A percentile compares a stretch with the other conserved stretches of the same genome.
phyloP scores from a whole-genome alignment of 2,113 vertebrate genomes.

The Atlantisia rogersi region DNA sequence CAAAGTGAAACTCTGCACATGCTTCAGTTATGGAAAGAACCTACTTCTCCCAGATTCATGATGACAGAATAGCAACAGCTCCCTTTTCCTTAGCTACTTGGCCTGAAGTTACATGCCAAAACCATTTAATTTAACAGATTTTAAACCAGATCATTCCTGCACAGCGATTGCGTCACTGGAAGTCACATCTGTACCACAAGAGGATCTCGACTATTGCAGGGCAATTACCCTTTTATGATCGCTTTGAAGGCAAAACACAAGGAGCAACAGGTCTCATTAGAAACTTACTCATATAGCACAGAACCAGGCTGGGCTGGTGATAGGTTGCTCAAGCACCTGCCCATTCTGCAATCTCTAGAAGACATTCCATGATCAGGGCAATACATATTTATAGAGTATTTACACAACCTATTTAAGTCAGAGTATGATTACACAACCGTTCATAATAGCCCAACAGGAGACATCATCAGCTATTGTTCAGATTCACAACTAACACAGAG shows the following conservation, averaged over 20 bases:
- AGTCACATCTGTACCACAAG: neutral
- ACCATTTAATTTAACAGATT: neutral
- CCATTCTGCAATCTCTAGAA: neutral
- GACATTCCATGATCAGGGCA: neutral
- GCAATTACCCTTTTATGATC: neutral
- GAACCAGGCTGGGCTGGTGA: neutral
- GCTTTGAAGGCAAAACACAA: neutral
- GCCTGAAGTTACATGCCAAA: neutral
- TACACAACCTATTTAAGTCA: conserved; percentile 31
- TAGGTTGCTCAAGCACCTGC: neutral
- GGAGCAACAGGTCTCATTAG: neutral
- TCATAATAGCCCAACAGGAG: conserved; percentile 38
- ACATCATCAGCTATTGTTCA: conserved; percentile 40
- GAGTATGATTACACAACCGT: conserved; percentile 29
- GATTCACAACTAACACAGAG: conserved; percentile 44
- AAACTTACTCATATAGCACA: neutral
- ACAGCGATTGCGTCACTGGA: neutral
- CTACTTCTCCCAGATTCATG: neutral
- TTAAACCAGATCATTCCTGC: neutral
- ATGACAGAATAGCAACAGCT: neutral
- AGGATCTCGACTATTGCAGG: neutral
- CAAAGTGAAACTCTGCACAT: conserved; percentile 42
- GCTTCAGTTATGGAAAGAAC: conserved; percentile 39
- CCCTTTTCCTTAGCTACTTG: neutral
- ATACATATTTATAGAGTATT: conserved; percentile 48